Base-by-base conservation (phyloP, 2,888 invertebrate species). In the Phaonia tiefii region DNA sequence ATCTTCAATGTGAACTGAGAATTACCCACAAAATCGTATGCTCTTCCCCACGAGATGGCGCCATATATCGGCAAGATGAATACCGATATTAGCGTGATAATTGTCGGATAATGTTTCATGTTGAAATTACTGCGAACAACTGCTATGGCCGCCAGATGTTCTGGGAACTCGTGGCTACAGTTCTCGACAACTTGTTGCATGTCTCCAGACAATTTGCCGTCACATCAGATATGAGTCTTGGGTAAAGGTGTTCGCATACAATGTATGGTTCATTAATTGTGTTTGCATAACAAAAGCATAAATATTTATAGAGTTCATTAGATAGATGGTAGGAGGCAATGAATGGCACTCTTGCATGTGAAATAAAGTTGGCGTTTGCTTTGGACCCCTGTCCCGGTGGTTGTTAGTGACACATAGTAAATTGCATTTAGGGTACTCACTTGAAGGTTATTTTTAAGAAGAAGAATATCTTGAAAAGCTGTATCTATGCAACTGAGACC, bases 141-240 rank as follows among this genome's bases (percentile, higher is more conserved):
- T 80, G 63, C 25, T 63, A 13, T 10, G 11, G 1, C 51, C 17
- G 31, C 3, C 31, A 8, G 31, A 8, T 8, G 8, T 31, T 22
- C 54, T 5, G 46, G 5, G 17, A 11, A 46, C 4, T 11, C 25
- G 1, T 3, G 22, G 22, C 20, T 10, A 20, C 10, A 11, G 11
- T 22, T 49, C 31, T 8, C 31, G 31, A 8, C 54, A 75, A 76
- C 39, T 58, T 73, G 69, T 80, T 76, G 80, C 80, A 76, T 80
- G 80, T 76, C 63, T 20, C 54, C n/a, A 20, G 37, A 51, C 72
- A 76, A 80, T 80, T 80, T 73, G 74, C 63, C 49, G 58, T 63
- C 20, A 22, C 46, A 15, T 44, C 44, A 44, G 44, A 44, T 4
- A 26, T 4, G 25, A 56, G 25, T 1, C 56, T 10, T 4, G 2